Evolutionary conservation across 2,888 invertebrate genomes (phyloP), one percentile per base, ranked within the genome.

Genomic region (Diadromus collaris): DNA sequence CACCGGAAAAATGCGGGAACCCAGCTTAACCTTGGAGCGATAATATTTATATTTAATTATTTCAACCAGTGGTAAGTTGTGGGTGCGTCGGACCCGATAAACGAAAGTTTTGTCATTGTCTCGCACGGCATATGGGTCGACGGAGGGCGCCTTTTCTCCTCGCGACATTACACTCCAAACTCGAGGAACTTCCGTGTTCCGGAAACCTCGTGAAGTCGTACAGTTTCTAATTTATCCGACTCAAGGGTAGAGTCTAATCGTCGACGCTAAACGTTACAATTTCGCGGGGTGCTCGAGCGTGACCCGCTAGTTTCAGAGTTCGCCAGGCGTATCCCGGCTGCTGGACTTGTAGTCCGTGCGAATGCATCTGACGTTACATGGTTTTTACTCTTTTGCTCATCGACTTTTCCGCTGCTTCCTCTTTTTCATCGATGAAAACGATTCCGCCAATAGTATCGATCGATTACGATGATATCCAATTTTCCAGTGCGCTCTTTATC

Each of bases 201-300:
- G 56, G 24, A 29, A 41, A 41, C 29, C 56, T 29, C 29, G 24
- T 24, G 27, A 41, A 38, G 56, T 54, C 56, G 41, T 41, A 44
- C 64, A 58, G 60, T 60, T 68, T 76, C 51, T 60, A 79, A 76
- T 79, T 76, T 73, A 73, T 82, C 78, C 67, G 78, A 80, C 81
- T 84, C 78, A 73, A 81, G 67, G 82, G 79, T 79, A 70, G 73
- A 78, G 38, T 38, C 80, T 83, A 83, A 84, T 83, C 82, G 83
- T 79, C 78, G 82, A 70, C 76, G 81, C 81, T 84, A 82, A 84
- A 82, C 83, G 79, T 78, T 76, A 69, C 81, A 81, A 77, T 83
- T 82, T 81, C 69, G 75, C 68, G 68, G 79, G 72, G 77, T 78
- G 65, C 67, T 72, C 78, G 74, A 81, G 67, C 81, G 78, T 81